Percentiles rank a stretch among this genome's conserved stretches.
phyloP scores from a whole-genome alignment of 2,113 vertebrate species.

The Tragelaphus strepsiceros region DNA sequence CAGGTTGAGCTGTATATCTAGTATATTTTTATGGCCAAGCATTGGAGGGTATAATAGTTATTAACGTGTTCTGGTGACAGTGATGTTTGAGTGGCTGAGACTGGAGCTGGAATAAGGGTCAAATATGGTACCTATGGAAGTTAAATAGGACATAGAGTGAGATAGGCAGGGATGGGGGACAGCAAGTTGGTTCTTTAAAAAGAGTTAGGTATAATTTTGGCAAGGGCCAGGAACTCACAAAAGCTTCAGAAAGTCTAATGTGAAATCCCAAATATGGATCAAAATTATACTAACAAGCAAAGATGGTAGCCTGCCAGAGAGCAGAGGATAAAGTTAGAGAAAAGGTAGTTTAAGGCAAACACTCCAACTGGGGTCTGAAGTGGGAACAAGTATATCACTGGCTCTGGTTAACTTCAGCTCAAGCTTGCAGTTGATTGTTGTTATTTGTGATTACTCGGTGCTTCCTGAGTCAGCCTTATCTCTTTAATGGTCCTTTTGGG shows the following conservation, averaged over 20 bases:
- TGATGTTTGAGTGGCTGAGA: neutral
- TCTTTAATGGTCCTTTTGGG: neutral
- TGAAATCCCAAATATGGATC: neutral
- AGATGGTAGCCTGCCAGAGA: neutral
- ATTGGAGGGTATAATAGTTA: neutral
- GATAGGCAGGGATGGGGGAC: neutral
- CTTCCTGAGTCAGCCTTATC: neutral
- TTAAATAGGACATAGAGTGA: neutral
- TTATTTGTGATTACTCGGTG: neutral
- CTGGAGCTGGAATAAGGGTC: neutral
- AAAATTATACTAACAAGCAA: neutral
- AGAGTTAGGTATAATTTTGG: neutral
- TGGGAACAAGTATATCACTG: neutral
- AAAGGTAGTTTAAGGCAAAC: neutral
- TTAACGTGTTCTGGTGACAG: neutral
- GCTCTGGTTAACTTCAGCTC: neutral
- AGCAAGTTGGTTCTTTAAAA: neutral
- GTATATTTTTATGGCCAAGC: neutral
- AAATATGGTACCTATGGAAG: neutral
- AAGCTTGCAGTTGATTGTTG: neutral
- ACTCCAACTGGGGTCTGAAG: neutral
- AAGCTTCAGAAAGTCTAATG: neutral
- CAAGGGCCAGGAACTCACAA: neutral
- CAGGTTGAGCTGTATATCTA: neutral
- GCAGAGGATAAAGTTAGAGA: constrained; percentile 20